Conservation (phyloP, 2,113 vertebrate genomes). For the Microtus montanus region DNA sequence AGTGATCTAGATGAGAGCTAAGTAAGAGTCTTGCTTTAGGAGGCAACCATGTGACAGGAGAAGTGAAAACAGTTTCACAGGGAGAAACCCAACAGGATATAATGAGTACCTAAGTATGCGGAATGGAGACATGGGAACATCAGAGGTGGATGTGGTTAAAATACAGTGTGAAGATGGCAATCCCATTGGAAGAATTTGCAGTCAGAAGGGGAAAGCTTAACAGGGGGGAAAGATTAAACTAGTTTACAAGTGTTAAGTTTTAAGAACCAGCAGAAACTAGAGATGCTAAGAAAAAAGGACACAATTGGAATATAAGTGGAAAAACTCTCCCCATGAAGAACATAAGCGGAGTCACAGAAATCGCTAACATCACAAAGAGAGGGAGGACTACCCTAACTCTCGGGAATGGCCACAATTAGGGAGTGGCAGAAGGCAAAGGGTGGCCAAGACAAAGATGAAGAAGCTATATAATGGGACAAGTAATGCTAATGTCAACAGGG, state of each 20-base stretch:
- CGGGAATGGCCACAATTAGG: constrained; percentile 15
- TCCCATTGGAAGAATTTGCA: neutral
- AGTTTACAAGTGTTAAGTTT: constrained; percentile 40
- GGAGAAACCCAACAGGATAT: constrained; percentile 49
- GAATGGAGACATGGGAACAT: neutral
- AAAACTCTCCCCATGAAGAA: constrained; percentile 31
- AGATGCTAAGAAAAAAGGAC: constrained; percentile 22
- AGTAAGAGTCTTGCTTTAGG: constrained; percentile 57
- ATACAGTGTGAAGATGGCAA: neutral
- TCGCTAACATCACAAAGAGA: neutral
- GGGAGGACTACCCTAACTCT: neutral
- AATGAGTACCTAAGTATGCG: neutral
- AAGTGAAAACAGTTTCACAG: constrained; percentile 38
- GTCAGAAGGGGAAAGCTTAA: constrained; percentile 30
- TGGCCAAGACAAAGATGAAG: constrained; percentile 32
- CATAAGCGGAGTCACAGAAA: constrained; percentile 35
- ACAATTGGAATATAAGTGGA: constrained; percentile 31
- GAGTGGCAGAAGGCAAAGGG: neutral
- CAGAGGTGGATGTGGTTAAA: constrained; percentile 20
- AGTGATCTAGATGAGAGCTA: constrained; percentile 33
- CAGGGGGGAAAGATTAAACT: constrained; percentile 25
- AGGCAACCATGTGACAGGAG: neutral
- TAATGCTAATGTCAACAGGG: neutral
- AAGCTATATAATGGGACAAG: constrained; percentile 8
- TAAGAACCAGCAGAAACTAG: constrained; percentile 29